Base-by-base conservation (phyloP, 2,888 invertebrate species). In the Physocephala rufipes region DNA sequence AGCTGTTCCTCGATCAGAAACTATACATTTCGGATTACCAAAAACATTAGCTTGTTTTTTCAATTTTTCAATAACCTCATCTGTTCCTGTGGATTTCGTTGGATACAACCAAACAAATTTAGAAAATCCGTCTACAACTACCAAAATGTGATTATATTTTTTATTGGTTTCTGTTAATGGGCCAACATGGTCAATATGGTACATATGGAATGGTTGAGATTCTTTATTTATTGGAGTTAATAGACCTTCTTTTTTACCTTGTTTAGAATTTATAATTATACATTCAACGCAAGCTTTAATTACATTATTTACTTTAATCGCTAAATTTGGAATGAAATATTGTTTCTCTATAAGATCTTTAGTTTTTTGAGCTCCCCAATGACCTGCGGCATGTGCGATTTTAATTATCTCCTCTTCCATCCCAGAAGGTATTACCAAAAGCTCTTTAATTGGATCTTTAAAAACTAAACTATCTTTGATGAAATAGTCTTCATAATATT, bases 111-210 rank as follows among this genome's bases (percentile, higher is more conserved):
- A n/a, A n/a, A n/a, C n/a, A n/a, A n/a, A n/a, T n/a, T n/a, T n/a
- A n/a, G n/a, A n/a, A n/a, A n/a, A n/a, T n/a, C n/a, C n/a, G n/a
- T n/a, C n/a, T n/a, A n/a, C n/a, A n/a, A n/a, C n/a, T n/a, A n/a
- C n/a, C n/a, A n/a, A n/a, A n/a, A n/a, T n/a, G n/a, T n/a, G n/a
- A n/a, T n/a, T n/a, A n/a, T n/a, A n/a, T n/a, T n/a, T n/a, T n/a
- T n/a, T n/a, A n/a, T n/a, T n/a, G n/a, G n/a, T n/a, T n/a, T n/a
- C n/a, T n/a, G n/a, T n/a, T n/a, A n/a, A n/a, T n/a, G n/a, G n/a
- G n/a, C n/a, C 83, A 1, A 85, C 30, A 58, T 85, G 84, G 58
- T 84, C 84, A 9, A 81, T 65, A 58, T 84, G 81, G 12, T 76
- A 79, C 0, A 80, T 82, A 9, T 78, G 63, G 9, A 83, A 63